phyloP scores from a whole-genome alignment of 2,113 vertebrate genomes.

The Dendropsophus ebraccatus region DNA sequence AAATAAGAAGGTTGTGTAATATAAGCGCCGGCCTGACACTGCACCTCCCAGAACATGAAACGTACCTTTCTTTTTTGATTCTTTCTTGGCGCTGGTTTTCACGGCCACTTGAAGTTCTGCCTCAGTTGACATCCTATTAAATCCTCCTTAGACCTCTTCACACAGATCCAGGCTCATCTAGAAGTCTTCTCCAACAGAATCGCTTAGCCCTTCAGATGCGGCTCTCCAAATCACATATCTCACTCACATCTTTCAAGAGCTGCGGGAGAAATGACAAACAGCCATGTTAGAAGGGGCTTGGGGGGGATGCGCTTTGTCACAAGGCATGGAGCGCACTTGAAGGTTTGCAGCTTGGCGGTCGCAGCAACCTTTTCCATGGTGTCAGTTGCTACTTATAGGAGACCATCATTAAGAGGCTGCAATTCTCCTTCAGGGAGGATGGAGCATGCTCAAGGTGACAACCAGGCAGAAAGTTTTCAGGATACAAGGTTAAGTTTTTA shows the following conservation, averaged over 20 bases:
- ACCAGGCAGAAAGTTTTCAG: not conserved
- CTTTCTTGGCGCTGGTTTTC: constrained; percentile 98
- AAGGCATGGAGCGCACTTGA: not conserved
- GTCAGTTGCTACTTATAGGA: not conserved
- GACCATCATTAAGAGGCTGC: not conserved
- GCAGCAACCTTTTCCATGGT: not conserved
- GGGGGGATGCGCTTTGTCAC: constrained; percentile 9
- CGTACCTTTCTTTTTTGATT: constrained; percentile 98
- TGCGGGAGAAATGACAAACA: constrained; percentile 68
- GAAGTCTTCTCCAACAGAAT: constrained; percentile 82
- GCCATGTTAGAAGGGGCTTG: constrained; percentile 16
- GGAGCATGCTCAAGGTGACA: not conserved
- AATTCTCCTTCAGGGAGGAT: too few species aligned
- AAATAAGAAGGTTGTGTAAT: not conserved
- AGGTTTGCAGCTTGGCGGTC: not conserved
- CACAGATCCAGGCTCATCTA: constrained; percentile 95
- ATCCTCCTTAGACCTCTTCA: constrained; percentile 93
- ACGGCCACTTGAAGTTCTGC: constrained; percentile 98
- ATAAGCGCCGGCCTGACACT: not conserved
- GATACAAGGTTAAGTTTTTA: not conserved
- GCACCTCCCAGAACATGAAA: constrained; percentile 3
- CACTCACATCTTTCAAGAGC: constrained; percentile 81
- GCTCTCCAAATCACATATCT: constrained; percentile 85
- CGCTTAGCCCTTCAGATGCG: constrained; percentile 78
- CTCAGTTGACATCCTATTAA: constrained; percentile 99